These are phyloP conservation scores for Tetraneura akinire DNA, from an alignment of 1,140 invertebrate genomes.

Conservation along the genomic window DNA sequence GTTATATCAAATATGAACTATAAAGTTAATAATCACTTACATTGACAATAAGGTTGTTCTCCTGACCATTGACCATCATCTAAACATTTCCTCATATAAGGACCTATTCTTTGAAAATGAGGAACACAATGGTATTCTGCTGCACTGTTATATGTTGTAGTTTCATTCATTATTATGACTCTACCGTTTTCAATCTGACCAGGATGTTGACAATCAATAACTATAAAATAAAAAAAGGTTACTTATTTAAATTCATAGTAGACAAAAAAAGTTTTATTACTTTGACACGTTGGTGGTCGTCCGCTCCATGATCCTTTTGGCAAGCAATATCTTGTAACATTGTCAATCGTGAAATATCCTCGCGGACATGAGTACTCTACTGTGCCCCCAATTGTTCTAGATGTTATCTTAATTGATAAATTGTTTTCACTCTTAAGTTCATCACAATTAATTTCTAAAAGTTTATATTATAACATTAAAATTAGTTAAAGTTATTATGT, in stretches of 20 bases:
- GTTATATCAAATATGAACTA: too few relatives aligned
- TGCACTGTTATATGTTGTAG: conserved; percentile 76
- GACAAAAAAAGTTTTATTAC: conserved; percentile 64
- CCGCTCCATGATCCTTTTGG: conserved; percentile 82
- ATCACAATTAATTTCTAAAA: conserved; percentile 75
- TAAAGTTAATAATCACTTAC: conserved; percentile 57
- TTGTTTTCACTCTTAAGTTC: conserved; percentile 67
- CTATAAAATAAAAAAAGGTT: conserved; percentile 60
- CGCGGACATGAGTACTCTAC: conserved; percentile 79
- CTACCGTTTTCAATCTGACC: conserved; percentile 78
- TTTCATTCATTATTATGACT: conserved; percentile 81
- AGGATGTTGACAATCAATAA: conserved; percentile 80
- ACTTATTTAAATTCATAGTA: conserved; percentile 13
- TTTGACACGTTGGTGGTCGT: conserved; percentile 73
- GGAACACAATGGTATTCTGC: conserved; percentile 88
- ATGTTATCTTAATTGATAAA: conserved; percentile 65
- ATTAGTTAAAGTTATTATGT: conserved; percentile 3
- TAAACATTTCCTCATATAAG: conserved; percentile 78
- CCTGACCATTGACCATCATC: conserved; percentile 83
- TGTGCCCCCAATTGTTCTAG: conserved; percentile 73
- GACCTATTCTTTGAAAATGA: conserved; percentile 77
- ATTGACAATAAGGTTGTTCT: conserved; percentile 75
- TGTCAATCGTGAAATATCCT: conserved; percentile 79
- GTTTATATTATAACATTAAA: conserved; percentile 27
- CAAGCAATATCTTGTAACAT: conserved; percentile 74